Conservation (phyloP, 2,797 vertebrate genomes). For the Pyrocephalus nanus region DNA sequence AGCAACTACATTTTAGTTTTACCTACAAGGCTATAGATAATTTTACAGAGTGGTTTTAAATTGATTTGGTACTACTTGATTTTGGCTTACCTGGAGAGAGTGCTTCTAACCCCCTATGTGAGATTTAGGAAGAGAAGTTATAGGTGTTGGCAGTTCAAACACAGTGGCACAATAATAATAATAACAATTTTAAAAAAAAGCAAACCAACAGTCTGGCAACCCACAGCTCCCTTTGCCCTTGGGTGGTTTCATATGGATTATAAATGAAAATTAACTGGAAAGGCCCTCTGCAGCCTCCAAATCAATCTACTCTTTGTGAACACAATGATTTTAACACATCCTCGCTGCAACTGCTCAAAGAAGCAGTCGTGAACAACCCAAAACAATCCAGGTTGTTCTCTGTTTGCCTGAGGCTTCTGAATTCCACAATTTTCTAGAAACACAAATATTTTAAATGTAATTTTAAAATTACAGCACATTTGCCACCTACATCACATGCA, state of each 20-base stretch:
- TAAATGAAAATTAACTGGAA: not conserved
- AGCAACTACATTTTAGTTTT: not conserved
- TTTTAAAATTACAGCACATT: not conserved
- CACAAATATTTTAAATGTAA: not conserved
- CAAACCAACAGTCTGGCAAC: not conserved
- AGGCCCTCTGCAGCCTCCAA: not conserved
- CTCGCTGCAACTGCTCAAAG: not conserved
- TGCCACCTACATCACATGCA: not conserved
- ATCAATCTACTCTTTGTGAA: not conserved
- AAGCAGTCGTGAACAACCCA: not conserved
- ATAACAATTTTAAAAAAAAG: too few relatives aligned
- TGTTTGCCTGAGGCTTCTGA: not conserved
- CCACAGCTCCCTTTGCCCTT: not conserved
- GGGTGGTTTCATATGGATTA: not conserved
- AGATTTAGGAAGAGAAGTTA: not conserved
- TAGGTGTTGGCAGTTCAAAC: not conserved
- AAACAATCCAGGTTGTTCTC: not conserved
- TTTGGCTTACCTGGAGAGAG: slow-evolving; percentile 19
- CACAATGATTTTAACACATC: not conserved
- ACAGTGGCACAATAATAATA: not conserved
- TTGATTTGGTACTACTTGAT: not conserved
- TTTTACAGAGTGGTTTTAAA: not conserved
- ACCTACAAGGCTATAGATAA: not conserved
- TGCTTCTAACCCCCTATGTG: not conserved
- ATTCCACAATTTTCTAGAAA: not conserved